Conservation (phyloP, 1,140 invertebrate genomes). For the Drosophila pandora region DNA sequence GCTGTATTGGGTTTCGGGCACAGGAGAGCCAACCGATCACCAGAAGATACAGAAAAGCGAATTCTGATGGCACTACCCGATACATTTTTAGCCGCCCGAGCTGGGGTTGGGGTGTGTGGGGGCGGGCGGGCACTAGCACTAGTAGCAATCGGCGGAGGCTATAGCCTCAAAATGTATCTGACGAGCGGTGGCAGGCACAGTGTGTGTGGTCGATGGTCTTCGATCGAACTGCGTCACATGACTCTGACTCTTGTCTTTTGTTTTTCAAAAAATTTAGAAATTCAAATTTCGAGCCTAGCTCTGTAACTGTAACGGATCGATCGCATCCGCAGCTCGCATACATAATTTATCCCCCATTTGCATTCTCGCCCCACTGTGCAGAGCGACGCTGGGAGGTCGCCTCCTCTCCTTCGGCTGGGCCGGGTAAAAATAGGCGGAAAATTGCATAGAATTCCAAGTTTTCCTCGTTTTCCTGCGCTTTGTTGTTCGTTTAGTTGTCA, state of each 20-base stretch:
- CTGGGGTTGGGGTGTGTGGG: background rate
- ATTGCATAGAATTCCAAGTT: conserved; percentile 49
- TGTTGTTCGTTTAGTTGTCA: background rate
- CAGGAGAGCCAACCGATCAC: conserved; percentile 45
- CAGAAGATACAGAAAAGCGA: conserved; percentile 55
- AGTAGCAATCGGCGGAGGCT: conserved; percentile 1
- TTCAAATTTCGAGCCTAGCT: background rate
- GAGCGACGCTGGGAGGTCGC: conserved; percentile 25
- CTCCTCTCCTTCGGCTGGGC: background rate
- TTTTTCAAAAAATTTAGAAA: background rate
- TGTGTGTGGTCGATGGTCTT: background rate
- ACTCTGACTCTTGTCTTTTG: background rate
- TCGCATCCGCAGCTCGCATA: background rate
- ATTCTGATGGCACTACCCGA: conserved; percentile 55
- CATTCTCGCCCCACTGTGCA: background rate
- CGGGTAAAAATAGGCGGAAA: conserved; percentile 66
- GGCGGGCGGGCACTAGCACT: too few species aligned
- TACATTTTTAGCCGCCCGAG: conserved; percentile 43
- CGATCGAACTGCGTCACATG: background rate
- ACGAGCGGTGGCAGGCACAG: conserved; percentile 23
- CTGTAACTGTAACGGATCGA: background rate
- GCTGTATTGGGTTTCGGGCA: conserved; percentile 70
- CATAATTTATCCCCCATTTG: conserved; percentile 6
- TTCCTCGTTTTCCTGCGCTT: conserved; percentile 3
- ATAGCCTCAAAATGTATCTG: conserved; percentile 38